These are phyloP conservation scores for Gerris lacustris DNA, from an alignment of 2,888 invertebrate species.

Conservation along the genomic window DNA sequence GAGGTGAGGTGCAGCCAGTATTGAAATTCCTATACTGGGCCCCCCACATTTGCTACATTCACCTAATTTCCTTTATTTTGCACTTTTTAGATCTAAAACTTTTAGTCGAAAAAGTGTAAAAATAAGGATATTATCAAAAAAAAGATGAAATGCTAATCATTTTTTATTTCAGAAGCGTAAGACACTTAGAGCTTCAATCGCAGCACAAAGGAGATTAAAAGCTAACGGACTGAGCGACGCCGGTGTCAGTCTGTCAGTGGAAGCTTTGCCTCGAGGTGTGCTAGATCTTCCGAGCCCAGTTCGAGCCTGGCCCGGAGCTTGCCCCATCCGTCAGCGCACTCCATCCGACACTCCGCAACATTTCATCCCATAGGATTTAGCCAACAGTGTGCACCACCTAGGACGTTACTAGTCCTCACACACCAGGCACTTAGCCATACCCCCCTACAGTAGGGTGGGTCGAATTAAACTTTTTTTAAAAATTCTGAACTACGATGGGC, in stretches of 20 bases:
- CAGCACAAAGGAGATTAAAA: constrained; percentile 63
- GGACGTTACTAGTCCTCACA: neutral
- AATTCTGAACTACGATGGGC: too few relatives aligned
- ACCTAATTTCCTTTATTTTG: too few relatives aligned
- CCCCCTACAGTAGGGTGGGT: too few relatives aligned
- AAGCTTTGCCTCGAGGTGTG: constrained; percentile 40
- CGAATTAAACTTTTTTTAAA: too few relatives aligned
- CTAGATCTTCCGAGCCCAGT: constrained; percentile 45
- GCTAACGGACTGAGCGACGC: constrained; percentile 61
- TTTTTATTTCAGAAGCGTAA: constrained; percentile 66
- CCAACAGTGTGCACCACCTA: neutral
- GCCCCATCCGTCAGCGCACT: constrained; percentile 48
- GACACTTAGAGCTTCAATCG: constrained; percentile 64
- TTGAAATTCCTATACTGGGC: too few relatives aligned
- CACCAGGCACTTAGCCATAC: too few relatives aligned
- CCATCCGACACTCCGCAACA: constrained; percentile 18
- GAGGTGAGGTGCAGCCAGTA: too few relatives aligned
- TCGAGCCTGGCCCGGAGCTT: constrained; percentile 53
- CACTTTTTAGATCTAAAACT: too few relatives aligned
- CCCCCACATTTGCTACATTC: too few relatives aligned
- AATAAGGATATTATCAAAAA: too few relatives aligned
- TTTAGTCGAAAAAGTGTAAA: too few relatives aligned
- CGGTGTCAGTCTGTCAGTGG: constrained; percentile 69
- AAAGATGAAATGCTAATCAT: too few relatives aligned
- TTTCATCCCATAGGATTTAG: neutral